These are phyloP conservation scores for Athetis lepigone DNA, from an alignment of 2,888 invertebrate genomes.

Conservation along the genomic window DNA sequence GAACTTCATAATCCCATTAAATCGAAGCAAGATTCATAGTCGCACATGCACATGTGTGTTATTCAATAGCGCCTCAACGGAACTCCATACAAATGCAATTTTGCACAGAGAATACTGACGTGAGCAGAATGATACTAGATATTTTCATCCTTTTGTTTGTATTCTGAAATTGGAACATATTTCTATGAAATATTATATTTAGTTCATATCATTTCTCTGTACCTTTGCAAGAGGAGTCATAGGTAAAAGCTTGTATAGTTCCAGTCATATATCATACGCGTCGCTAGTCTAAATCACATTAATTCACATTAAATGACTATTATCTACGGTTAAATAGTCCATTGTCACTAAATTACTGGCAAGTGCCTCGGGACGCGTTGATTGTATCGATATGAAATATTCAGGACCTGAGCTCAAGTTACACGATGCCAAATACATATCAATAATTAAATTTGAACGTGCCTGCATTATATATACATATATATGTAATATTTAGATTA, in stretches of 20 bases:
- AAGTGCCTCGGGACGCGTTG: conserved; percentile 70
- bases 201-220: conserved; percentile 25
- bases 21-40: conserved; percentile 27
- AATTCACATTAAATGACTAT: conserved; percentile 63
- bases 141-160: conserved; percentile 47
- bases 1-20: conserved; percentile 40
- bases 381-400: conserved; percentile 70
- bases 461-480: too few species aligned
- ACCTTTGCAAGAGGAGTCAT: not conserved
- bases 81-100: conserved; percentile 60
- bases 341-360: conserved; percentile 73
- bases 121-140: conserved; percentile 51
- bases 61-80: conserved; percentile 44
- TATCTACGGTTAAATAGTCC: conserved; percentile 66
- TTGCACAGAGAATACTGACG: conserved; percentile 51
- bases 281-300: conserved; percentile 56
- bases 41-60: conserved; percentile 41
- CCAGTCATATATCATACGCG: conserved; percentile 34
- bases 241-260: conserved; percentile 9
- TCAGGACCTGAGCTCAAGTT: conserved; percentile 55
- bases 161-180: conserved; percentile 18
- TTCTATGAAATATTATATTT: conserved; percentile 25
- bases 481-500: too few species aligned
- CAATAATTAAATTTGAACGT: conserved; percentile 56
- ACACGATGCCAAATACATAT: conserved; percentile 60